Percentiles rank a stretch among this genome's conserved stretches.
Evolutionary conservation across 2,888 invertebrate species (phyloP).

Genomic region (Neoascia interrupta): DNA sequence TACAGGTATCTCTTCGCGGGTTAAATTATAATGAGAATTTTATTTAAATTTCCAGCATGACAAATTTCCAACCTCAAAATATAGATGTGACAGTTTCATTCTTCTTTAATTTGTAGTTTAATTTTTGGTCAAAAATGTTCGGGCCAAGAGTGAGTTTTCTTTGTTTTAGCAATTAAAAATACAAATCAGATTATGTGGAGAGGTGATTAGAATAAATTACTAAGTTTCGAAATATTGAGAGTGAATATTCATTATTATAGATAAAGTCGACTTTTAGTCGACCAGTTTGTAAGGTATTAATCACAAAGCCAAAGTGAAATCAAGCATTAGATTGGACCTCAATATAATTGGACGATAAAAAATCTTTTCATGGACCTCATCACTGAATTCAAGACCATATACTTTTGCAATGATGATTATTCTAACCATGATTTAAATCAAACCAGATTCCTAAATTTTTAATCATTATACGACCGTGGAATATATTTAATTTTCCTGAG

Average conservation of each 20-base stretch:
- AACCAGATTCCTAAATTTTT: too few relatives aligned
- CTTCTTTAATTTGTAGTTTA: constrained; percentile 9
- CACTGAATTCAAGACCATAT: too few relatives aligned
- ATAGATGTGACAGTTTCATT: constrained; percentile 26
- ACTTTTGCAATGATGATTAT: too few relatives aligned
- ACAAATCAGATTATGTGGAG: too few relatives aligned
- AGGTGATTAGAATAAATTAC: constrained; percentile 14
- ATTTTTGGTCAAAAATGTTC: constrained; percentile 14
- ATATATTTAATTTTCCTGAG: too few relatives aligned
- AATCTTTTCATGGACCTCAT: too few relatives aligned
- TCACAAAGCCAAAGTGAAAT: constrained; percentile 10
- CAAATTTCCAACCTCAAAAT: constrained; percentile 27
- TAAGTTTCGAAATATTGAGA: not conserved
- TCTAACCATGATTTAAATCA: too few relatives aligned
- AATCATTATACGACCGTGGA: too few relatives aligned
- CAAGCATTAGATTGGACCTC: too few relatives aligned
- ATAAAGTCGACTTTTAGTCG: not conserved
- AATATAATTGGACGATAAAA: too few relatives aligned
- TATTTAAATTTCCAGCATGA: constrained; percentile 31
- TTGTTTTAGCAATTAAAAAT: constrained; percentile 37
- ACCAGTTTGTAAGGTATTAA: constrained; percentile 8
- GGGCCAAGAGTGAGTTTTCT: constrained; percentile 2
- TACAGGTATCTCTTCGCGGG: too few relatives aligned
- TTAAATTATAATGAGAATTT: constrained; percentile 27
- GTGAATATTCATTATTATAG: constrained; percentile 17